Conservation (phyloP, 2,888 invertebrate genomes). For the Drosophila mayaguana region DNA sequence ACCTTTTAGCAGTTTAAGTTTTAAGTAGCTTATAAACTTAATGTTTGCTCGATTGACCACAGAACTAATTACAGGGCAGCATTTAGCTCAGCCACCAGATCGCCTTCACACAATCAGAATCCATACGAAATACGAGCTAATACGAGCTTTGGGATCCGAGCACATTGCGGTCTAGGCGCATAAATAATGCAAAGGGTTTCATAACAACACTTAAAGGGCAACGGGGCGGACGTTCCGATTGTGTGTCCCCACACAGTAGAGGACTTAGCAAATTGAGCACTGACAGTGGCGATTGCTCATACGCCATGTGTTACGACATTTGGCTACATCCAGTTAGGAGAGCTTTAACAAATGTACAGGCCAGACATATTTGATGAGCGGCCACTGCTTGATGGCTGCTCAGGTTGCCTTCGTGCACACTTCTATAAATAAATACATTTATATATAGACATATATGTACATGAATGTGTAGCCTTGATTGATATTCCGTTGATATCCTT, state of each 20-base stretch:
- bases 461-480: conserved; percentile 19
- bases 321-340: conserved; percentile 24
- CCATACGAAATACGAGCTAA: conserved; percentile 45
- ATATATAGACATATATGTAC: background rate
- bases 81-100: background rate
- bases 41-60: background rate
- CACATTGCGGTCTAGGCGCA: conserved; percentile 26
- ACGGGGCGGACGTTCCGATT: conserved; percentile 6
- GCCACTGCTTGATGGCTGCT: conserved; percentile 1
- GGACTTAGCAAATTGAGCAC: conserved; percentile 45
- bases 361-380: conserved; percentile 21
- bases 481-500: conserved; percentile 50
- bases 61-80: conserved; percentile 14
- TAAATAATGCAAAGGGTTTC: conserved; percentile 74
- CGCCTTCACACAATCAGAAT: conserved; percentile 4
- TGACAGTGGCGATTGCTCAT: conserved; percentile 31
- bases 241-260: background rate
- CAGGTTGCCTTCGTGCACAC: background rate
- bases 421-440: background rate
- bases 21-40: background rate
- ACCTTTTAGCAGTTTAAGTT: background rate
- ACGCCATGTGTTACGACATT: conserved; percentile 29
- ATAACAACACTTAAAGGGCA: conserved; percentile 54
- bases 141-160: conserved; percentile 46
- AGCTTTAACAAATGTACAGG: conserved; percentile 57